A percentile compares a stretch with the other conserved stretches of the same genome.
phyloP scores from a whole-genome alignment of 2,888 invertebrate species.

The Argyresthia goedartella region DNA sequence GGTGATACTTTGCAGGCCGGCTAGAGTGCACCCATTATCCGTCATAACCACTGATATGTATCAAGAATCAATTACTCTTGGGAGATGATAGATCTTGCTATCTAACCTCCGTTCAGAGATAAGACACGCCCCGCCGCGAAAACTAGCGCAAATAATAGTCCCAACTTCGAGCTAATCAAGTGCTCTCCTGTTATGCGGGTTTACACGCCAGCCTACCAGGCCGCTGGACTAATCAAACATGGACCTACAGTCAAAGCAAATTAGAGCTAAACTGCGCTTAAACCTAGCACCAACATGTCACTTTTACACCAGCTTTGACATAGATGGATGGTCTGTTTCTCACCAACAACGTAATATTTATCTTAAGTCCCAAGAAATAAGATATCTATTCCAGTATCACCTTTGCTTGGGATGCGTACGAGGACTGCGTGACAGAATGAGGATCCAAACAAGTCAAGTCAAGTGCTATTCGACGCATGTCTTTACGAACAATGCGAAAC shows the following conservation, averaged over 20 bases:
- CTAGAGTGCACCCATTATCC: conserved; percentile 15
- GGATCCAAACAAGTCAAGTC: conserved; percentile 25
- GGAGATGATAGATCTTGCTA: conserved; percentile 26
- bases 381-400: conserved; percentile 2
- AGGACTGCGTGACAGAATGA: conserved; percentile 29
- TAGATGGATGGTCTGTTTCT: conserved; percentile 8
- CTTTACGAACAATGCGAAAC: conserved; percentile 15
- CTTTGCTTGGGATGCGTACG: background rate
- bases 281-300: conserved; percentile 23
- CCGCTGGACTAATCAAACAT: conserved; percentile 24
- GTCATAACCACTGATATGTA: conserved; percentile 24
- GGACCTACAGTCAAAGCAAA: conserved; percentile 7
- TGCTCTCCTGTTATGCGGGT: conserved; percentile 19
- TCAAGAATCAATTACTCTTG: conserved; percentile 36
- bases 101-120: conserved; percentile 28
- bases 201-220: background rate
- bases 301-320: conserved; percentile 19
- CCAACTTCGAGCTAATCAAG: conserved; percentile 36
- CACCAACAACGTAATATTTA: conserved; percentile 16
- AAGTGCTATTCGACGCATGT: conserved; percentile 32
- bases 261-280: conserved; percentile 18
- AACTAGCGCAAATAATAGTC: conserved; percentile 35
- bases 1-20: background rate
- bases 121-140: conserved; percentile 40
- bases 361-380: conserved; percentile 14